Evolutionary conservation across 2,888 invertebrate species (phyloP).

Genomic region (Clistopyga incitator): DNA sequence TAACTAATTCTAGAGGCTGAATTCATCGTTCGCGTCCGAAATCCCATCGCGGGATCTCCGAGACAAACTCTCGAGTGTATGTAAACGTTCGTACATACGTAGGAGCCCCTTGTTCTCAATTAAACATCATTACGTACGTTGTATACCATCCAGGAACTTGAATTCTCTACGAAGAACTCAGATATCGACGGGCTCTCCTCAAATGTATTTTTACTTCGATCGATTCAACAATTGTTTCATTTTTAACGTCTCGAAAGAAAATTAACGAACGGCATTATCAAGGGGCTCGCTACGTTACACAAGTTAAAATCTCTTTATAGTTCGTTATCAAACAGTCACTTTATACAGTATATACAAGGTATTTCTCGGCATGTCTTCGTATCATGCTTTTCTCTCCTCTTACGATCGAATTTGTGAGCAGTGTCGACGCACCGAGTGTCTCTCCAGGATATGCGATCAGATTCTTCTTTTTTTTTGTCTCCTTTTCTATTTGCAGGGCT

Average conservation of each 20-base stretch:
- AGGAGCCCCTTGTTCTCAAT: conserved; percentile 55
- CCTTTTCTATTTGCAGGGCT: conserved; percentile 35
- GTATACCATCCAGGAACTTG: conserved; percentile 20
- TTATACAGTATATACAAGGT: conserved; percentile 83
- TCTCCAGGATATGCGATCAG: conserved; percentile 53
- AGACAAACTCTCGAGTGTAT: conserved; percentile 76
- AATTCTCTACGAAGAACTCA: conserved; percentile 27
- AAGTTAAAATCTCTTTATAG: conserved; percentile 75
- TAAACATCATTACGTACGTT: conserved; percentile 3
- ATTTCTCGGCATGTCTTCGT: conserved; percentile 68
- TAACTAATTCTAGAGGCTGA: conserved; percentile 71
- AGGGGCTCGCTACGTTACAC: conserved; percentile 75
- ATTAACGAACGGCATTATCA: conserved; percentile 49
- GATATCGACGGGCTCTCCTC: background rate
- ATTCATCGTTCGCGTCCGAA: conserved; percentile 74
- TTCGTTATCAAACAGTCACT: conserved; percentile 81
- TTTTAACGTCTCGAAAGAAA: background rate
- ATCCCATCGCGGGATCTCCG: conserved; percentile 75
- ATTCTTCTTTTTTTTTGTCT: conserved; percentile 31
- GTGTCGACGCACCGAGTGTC: conserved; percentile 35
- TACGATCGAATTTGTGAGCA: conserved; percentile 40
- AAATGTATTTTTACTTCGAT: conserved; percentile 1
- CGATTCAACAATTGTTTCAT: background rate
- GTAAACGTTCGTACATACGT: conserved; percentile 66
- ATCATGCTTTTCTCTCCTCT: conserved; percentile 41